These are phyloP conservation scores for Salvelinus namaycush DNA, from an alignment of 2,113 vertebrate species.

Conservation along the genomic window DNA sequence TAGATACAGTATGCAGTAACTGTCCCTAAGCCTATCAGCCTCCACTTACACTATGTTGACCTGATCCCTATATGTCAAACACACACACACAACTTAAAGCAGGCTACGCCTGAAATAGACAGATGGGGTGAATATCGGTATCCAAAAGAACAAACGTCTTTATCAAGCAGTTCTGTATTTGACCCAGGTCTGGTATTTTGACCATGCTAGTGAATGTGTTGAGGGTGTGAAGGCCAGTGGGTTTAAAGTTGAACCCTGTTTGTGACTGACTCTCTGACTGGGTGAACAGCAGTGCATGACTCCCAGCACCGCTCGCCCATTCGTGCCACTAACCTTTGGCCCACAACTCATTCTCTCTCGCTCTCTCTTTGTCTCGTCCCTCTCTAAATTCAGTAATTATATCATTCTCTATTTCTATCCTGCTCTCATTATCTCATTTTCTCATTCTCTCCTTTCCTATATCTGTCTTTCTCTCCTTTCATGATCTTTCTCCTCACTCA, in stretches of 20 bases:
- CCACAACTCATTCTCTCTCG: slow-evolving; percentile 33
- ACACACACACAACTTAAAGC: background rate
- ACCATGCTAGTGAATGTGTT: slow-evolving; percentile 29
- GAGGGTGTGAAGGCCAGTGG: slow-evolving; percentile 52
- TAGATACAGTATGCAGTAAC: background rate
- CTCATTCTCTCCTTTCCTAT: background rate
- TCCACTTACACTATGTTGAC: background rate
- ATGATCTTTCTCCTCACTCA: background rate
- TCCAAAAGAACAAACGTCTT: too few species aligned
- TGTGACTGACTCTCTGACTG: slow-evolving; percentile 38
- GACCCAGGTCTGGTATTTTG: too few species aligned
- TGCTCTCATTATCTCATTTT: background rate
- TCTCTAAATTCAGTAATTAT: background rate
- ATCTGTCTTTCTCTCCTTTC: background rate
- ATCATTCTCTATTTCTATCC: background rate
- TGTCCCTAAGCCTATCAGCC: too few species aligned
- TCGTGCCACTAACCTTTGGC: slow-evolving; percentile 65
- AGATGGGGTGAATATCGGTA: too few species aligned
- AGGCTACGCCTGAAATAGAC: too few species aligned
- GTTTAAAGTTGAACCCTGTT: slow-evolving; percentile 72
- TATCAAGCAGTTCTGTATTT: too few species aligned
- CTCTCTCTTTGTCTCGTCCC: background rate
- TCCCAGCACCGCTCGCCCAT: slow-evolving; percentile 59
- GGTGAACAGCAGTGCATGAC: slow-evolving; percentile 56
- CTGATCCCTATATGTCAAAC: background rate